Base-by-base conservation (phyloP, 1,140 invertebrate species). In the Oryctes rhinoceros region DNA sequence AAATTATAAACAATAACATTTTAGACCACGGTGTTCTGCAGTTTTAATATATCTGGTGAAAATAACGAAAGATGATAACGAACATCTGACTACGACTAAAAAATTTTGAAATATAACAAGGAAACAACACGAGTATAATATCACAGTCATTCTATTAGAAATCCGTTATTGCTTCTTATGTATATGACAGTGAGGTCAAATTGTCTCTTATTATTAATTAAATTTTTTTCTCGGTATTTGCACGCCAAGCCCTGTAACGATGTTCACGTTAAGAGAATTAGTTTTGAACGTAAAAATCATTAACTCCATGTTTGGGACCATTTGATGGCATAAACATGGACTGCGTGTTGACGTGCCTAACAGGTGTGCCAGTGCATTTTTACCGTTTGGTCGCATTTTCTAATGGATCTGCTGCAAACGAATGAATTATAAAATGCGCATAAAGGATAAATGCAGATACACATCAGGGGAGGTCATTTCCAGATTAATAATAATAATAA, bases 321-420 rank as follows among this genome's bases (percentile, higher is more conserved):
- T 67, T 20, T 67, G 18, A 24, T 67, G 13, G 13, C 65, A 67
- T 67, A 67, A 67, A 24, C 20, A 35, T 18, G 18, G 65, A 67
- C 65, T 67, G 65, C 65, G 65, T 67, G 65, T 67, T 18, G 65
- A 67, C 65, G 65, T 67, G 65, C 65, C 65, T 67, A 67, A 44
- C 65, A 67, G 65, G 65, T 67, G 65, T 35, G 65, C 65, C 65
- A 67, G 0, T 67, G 65, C 65, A 67, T 67, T 67, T 67, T 67
- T 67, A 67, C 65, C 65, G 65, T 67, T 67, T 6, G 13, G 10
- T 67, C 30, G n/a, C 65, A 67, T 67, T 13, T 67, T 67, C 18
- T 67, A 67, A 67, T 67, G 11, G 20, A 24, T 35, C 13, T 24
- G 65, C 10, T 20, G 53, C 4, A 24, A 67, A 67, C 65, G 20